Conservation (phyloP, 2,797 vertebrate species). For the Peromyscus melanophrys region DNA sequence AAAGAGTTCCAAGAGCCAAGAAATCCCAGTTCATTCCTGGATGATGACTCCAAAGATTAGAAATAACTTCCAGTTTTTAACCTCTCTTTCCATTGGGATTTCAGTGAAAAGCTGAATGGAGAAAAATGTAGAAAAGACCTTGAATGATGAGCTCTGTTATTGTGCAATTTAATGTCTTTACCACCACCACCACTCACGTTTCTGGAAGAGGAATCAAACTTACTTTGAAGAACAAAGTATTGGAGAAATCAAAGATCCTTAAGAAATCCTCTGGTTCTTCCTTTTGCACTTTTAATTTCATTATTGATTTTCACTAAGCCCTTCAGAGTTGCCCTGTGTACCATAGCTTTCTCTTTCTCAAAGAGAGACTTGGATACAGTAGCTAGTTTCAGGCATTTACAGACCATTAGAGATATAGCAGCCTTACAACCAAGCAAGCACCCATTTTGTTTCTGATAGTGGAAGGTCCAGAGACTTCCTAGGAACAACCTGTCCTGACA, state of each 20-base stretch:
- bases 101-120: background rate
- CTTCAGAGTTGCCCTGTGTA: background rate
- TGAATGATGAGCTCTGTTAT: background rate
- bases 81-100: background rate
- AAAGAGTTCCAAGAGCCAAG: background rate
- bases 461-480: background rate
- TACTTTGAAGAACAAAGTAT: constrained; percentile 61
- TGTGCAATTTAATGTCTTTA: background rate
- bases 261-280: constrained; percentile 27
- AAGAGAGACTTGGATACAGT: constrained; percentile 53
- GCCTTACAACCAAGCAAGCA: background rate
- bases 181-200: background rate
- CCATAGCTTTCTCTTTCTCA: constrained; percentile 51
- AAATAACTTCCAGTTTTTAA: background rate
- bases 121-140: background rate
- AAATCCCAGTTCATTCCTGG: background rate
- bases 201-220: constrained; percentile 48
- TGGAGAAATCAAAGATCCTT: constrained; percentile 64
- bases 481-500: background rate
- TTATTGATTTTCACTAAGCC: constrained; percentile 74
- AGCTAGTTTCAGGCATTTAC: background rate
- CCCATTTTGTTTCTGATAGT: background rate
- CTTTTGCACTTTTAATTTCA: constrained; percentile 72
- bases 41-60: background rate
- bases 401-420: background rate